Conservation (phyloP, 1,140 invertebrate genomes). For the Brachionus koreanus region DNA sequence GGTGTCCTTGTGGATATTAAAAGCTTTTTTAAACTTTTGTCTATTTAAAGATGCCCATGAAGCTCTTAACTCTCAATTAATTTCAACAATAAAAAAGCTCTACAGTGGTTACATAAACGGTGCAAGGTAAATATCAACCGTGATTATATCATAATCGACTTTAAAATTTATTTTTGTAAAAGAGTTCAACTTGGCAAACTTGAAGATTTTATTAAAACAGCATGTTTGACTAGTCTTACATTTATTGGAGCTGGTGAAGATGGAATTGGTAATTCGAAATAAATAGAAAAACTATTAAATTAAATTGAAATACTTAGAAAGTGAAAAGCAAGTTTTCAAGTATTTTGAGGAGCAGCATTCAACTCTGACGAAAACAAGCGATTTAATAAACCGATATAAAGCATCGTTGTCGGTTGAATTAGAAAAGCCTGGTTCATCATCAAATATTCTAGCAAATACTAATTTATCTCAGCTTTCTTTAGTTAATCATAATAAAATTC, state of each 20-base stretch:
- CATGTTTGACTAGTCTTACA: constrained; percentile 88
- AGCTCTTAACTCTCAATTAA: constrained; percentile 35
- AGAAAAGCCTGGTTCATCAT: not conserved
- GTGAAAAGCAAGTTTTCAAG: constrained; percentile 30
- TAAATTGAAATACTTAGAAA: not conserved
- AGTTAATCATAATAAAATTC: not conserved
- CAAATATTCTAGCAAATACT: not conserved
- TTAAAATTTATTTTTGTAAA: not conserved
- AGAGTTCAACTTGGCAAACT: constrained; percentile 84
- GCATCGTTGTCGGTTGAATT: not conserved
- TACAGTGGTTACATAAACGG: constrained; percentile 98
- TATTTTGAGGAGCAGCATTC: constrained; percentile 31
- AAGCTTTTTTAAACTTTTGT: not conserved
- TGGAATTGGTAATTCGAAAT: not conserved
- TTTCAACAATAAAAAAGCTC: constrained; percentile 84
- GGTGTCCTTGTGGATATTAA: too few species aligned
- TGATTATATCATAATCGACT: not conserved
- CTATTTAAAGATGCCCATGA: constrained; percentile 34
- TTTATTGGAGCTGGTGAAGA: constrained; percentile 64
- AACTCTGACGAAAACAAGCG: constrained; percentile 15
- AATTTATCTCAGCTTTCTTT: constrained; percentile 14
- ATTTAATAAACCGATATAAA: constrained; percentile 28
- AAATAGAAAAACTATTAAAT: not conserved
- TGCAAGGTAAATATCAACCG: constrained; percentile 59
- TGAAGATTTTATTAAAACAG: constrained; percentile 86